Evolutionary conservation across 1,140 invertebrate genomes (phyloP), one percentile per base, ranked within the genome.

Genomic region (Drosophila suzukii): DNA sequence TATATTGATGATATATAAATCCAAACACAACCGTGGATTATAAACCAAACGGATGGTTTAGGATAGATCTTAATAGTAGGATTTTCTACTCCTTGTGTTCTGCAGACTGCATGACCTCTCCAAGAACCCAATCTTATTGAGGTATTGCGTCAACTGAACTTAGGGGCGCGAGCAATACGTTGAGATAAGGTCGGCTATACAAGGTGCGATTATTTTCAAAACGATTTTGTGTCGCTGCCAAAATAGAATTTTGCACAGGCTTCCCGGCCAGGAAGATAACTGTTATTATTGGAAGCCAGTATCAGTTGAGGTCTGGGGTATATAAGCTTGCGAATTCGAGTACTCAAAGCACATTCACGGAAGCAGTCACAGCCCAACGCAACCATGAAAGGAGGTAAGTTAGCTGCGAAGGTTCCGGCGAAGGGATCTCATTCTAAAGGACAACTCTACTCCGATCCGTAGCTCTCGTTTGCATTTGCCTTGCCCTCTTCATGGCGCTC

Each of bases 361-460:
- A 20, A 68, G n/a, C 36, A 68, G 39, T 67, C 51, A 20, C 12
- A 56, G 47, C 32, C 32, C 54, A 74, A 46, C 53, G 43, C 44
- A 68, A 71, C 53, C 27, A 83, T 83, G 80, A 83, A 79, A 63
- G 17, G 65, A 54, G 47, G 80, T 83, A 66, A 83, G 80, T 83
- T 30, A 38, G 8, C n/a, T 15, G 50, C 34, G 12, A 8, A 8
- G 24, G 6, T 4, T 30, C 13, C 20, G 15, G 0, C 6, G 6
- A 7, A 24, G 13, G 8, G 5, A 13, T 11, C 24, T 27, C 4
- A 38, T 47, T 20, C 43, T n/a, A 2, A 24, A 30, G 20, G 12
- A 44, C 13, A 10, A 13, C 46, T 53, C 5, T 10, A 6, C 30
- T 27, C 4, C 20, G 7, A 39, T 27, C 24, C 24, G 15, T 8